Evolutionary conservation across 2,888 invertebrate genomes (phyloP).

Genomic region (Theristus sp.): DNA sequence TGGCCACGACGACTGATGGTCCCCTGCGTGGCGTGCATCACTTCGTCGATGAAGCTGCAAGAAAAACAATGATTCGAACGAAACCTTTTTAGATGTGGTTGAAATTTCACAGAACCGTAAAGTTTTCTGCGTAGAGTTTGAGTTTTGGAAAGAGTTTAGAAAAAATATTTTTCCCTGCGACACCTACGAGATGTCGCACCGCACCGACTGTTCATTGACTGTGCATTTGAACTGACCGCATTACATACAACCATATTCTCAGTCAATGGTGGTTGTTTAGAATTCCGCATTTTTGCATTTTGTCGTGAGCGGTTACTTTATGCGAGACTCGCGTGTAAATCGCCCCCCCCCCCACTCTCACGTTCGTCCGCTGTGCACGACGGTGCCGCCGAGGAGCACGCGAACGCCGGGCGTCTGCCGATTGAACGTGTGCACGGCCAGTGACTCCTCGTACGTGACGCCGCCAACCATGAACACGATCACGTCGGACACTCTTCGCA

Average conservation of each 20-base stretch:
- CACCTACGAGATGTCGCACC: not conserved
- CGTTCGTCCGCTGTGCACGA: constrained; percentile 8
- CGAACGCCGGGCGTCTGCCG: constrained; percentile 43
- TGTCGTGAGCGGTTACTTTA: not conserved
- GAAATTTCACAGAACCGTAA: too few species aligned
- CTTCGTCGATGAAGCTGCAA: constrained; percentile 8
- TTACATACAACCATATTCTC: too few species aligned
- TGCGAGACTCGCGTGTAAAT: not conserved
- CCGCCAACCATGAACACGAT: constrained; percentile 91
- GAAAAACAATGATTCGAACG: not conserved
- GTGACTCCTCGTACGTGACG: constrained; percentile 81
- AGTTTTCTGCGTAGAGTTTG: too few species aligned
- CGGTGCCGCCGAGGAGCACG: constrained; percentile 10
- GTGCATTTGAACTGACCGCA: too few species aligned
- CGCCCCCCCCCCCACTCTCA: not conserved
- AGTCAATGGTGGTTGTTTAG: not conserved
- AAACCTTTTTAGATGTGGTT: not conserved
- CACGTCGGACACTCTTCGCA: constrained; percentile 44
- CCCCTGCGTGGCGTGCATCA: constrained; percentile 1
- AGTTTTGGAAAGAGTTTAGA: too few species aligned
- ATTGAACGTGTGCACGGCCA: constrained; percentile 62
- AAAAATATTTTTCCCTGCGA: not conserved
- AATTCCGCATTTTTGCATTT: not conserved
- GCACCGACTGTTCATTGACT: too few species aligned
- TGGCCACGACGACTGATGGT: not conserved